Percentiles rank a stretch among this genome's conserved stretches.
phyloP scores from a whole-genome alignment of 2,888 invertebrate genomes.

The Lasioglossum pauxillum region DNA sequence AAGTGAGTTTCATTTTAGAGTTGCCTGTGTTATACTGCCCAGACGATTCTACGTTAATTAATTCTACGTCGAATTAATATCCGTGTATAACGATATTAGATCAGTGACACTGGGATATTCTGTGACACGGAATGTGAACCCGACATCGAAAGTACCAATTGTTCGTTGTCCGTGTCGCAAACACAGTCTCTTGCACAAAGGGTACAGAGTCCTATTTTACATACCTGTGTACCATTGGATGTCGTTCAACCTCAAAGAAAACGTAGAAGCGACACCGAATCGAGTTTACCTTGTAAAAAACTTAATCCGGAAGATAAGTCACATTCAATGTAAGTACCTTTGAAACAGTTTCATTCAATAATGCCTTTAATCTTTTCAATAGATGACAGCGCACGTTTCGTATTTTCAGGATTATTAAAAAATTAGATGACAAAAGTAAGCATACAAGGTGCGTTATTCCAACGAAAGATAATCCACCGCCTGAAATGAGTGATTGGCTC shows the following conservation, averaged over 20 bases:
- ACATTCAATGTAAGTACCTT: slow-evolving; percentile 70
- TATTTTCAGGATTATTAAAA: slow-evolving; percentile 75
- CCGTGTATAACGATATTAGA: slow-evolving; percentile 63
- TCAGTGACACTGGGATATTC: slow-evolving; percentile 79
- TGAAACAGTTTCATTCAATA: background rate
- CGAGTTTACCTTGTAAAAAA: slow-evolving; percentile 85
- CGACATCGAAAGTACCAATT: slow-evolving; percentile 73
- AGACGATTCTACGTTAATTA: background rate
- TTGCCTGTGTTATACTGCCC: too few relatives aligned
- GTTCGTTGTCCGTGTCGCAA: slow-evolving; percentile 70
- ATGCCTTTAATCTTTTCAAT: background rate
- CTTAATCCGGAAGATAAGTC: slow-evolving; percentile 85
- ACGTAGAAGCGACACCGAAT: slow-evolving; percentile 81
- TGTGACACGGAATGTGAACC: slow-evolving; percentile 78
- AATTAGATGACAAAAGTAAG: slow-evolving; percentile 82
- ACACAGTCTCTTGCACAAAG: slow-evolving; percentile 72
- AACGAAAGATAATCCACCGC: slow-evolving; percentile 92
- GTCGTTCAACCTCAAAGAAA: slow-evolving; percentile 81
- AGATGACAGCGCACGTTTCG: background rate
- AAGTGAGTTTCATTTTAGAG: slow-evolving; percentile 64
- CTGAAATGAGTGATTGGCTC: slow-evolving; percentile 91
- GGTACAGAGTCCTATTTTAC: slow-evolving; percentile 78
- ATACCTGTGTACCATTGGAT: slow-evolving; percentile 80
- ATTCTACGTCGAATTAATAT: background rate
- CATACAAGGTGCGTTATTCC: slow-evolving; percentile 87